These are phyloP conservation scores for Clistopyga incitator DNA, from an alignment of 2,888 invertebrate genomes.

Conservation along the genomic window DNA sequence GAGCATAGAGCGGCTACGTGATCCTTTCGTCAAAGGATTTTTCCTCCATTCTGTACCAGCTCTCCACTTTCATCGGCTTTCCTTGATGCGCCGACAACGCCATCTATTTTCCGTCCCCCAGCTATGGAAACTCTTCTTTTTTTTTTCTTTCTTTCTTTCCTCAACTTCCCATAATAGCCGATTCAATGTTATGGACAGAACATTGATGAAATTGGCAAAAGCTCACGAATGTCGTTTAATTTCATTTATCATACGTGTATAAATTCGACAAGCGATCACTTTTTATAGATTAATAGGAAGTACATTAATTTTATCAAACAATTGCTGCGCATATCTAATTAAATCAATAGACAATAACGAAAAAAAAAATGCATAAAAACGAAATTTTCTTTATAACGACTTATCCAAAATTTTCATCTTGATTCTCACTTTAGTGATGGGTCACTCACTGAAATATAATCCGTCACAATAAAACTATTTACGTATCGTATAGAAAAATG, in stretches of 20 bases:
- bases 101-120: conserved; percentile 16
- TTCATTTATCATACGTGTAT: conserved; percentile 15
- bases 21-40: conserved; percentile 73
- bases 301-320: not conserved
- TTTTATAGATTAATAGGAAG: not conserved
- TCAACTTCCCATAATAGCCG: conserved; percentile 1
- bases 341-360: not conserved
- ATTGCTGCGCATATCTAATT: not conserved
- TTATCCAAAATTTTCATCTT: not conserved
- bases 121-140: conserved; percentile 40
- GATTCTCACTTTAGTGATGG: not conserved
- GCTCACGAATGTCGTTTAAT: conserved; percentile 13
- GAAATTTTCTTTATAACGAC: not conserved
- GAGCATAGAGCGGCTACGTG: conserved; percentile 73
- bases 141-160: too few species aligned
- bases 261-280: not conserved
- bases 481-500: conserved; percentile 54
- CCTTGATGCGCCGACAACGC: conserved; percentile 29
- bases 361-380: not conserved
- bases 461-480: conserved; percentile 51
- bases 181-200: conserved; percentile 8
- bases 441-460: conserved; percentile 6
- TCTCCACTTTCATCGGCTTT: conserved; percentile 47
- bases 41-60: conserved; percentile 31
- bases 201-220: conserved; percentile 31